These are phyloP conservation scores for Poeciliopsis turrubarensis DNA, from an alignment of 2,113 vertebrate genomes.

Conservation along the genomic window DNA sequence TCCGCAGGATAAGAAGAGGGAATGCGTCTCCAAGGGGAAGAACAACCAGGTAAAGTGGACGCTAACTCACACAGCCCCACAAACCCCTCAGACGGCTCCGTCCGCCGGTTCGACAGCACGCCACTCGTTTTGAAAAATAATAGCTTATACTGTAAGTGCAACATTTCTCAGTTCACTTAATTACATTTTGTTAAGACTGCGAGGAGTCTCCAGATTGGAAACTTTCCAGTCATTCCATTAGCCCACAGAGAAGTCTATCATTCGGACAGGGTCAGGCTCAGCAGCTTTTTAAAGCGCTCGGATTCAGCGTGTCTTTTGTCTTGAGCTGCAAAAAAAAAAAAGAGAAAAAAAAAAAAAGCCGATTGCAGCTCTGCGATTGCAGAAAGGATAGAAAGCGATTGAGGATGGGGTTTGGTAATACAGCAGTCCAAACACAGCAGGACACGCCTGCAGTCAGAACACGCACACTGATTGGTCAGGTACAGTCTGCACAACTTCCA, in stretches of 20 bases:
- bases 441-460: background rate
- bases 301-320: conserved; percentile 11
- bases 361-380: background rate
- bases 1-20: conserved; percentile 80
- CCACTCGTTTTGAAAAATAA: conserved; percentile 7
- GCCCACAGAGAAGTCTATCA: conserved; percentile 33
- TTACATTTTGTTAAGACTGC: conserved; percentile 44
- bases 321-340: conserved; percentile 7
- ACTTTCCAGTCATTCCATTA: conserved; percentile 67
- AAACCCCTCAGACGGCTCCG: background rate
- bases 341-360: background rate
- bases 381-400: background rate
- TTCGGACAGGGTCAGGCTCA: conserved; percentile 31
- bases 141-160: conserved; percentile 10
- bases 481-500: no score
- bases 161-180: conserved; percentile 38
- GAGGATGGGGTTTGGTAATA: background rate
- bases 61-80: background rate
- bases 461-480: background rate
- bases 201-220: conserved; percentile 53
- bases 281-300: conserved; percentile 41
- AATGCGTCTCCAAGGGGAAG: conserved; percentile 81
- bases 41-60: conserved; percentile 80
- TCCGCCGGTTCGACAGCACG: background rate
- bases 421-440: background rate